Percentiles rank a stretch among this genome's conserved stretches.
These are phyloP conservation scores for Tinamus guttatus DNA, from an alignment of 2,113 vertebrate genomes.

Conservation along the genomic window DNA sequence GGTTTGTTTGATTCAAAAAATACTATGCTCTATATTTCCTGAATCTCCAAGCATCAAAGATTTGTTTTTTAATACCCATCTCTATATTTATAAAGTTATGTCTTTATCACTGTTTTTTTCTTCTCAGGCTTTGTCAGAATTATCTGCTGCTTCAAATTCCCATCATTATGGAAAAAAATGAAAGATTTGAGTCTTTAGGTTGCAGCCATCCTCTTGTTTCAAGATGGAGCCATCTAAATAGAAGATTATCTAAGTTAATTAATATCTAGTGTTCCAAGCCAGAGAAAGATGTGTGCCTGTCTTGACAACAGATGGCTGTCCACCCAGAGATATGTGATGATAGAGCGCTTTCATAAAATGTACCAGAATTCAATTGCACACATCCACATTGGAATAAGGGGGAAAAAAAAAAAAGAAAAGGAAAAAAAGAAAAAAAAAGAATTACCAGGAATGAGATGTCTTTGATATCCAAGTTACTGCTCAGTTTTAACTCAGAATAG, in stretches of 20 bases:
- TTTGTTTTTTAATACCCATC: rapidly evolving
- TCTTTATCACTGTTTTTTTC: rapidly evolving
- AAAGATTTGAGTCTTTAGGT: neutral
- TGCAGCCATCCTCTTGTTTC: neutral
- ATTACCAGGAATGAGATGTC: rapidly evolving
- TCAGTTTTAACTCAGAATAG: neutral
- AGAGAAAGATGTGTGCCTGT: neutral
- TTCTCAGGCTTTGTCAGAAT: neutral
- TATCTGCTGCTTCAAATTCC: neutral
- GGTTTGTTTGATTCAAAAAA: neutral
- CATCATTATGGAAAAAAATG: neutral
- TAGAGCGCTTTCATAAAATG: neutral
- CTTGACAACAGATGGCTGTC: neutral
- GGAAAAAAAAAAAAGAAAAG: neutral
- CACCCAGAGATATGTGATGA: neutral
- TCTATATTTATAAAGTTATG: neutral
- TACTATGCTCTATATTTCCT: neutral
- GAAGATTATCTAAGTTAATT: neutral
- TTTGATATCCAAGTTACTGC: neutral
- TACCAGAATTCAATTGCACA: neutral
- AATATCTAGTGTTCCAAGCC: neutral
- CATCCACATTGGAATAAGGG: neutral
- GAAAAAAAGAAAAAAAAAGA: rapidly evolving
- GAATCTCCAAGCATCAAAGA: neutral
- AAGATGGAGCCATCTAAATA: neutral